Evolutionary conservation across 2,888 invertebrate genomes (phyloP).

Genomic region (Phengaris arion): DNA sequence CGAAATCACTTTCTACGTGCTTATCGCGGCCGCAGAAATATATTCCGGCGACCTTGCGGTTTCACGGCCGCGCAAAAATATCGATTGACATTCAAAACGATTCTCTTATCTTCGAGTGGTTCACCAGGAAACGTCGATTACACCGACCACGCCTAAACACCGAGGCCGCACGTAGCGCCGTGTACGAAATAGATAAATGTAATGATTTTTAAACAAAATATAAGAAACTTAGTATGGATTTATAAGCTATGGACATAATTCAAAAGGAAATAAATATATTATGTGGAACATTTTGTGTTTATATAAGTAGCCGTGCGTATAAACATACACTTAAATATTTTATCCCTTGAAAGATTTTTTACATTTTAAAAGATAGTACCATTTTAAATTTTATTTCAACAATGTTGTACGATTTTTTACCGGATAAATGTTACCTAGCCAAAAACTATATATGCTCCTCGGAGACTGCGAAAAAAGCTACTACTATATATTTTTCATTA

Average conservation of each 20-base stretch:
- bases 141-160: conserved; percentile 60
- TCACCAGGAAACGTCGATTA: conserved; percentile 71
- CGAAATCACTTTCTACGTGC: conserved; percentile 71
- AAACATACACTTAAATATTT: too few species aligned
- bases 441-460: too few species aligned
- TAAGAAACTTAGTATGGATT: neutral
- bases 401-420: too few species aligned
- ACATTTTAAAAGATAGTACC: too few species aligned
- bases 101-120: conserved; percentile 73
- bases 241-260: neutral
- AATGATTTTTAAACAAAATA: neutral
- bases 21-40: conserved; percentile 67
- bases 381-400: too few species aligned
- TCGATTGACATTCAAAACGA: conserved; percentile 75
- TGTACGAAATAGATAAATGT: conserved; percentile 2
- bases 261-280: too few species aligned
- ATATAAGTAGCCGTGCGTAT: too few species aligned
- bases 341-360: too few species aligned
- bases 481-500: too few species aligned
- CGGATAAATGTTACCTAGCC: too few species aligned
- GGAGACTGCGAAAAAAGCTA: too few species aligned
- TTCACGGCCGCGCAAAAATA: conserved; percentile 76
- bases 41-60: conserved; percentile 65
- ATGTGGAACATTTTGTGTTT: too few species aligned
- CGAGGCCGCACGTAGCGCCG: conserved; percentile 38